A percentile compares a stretch with the other conserved stretches of the same genome.
Conservation (phyloP, 2,888 invertebrate genomes). For the Stratiomys singularior region DNA sequence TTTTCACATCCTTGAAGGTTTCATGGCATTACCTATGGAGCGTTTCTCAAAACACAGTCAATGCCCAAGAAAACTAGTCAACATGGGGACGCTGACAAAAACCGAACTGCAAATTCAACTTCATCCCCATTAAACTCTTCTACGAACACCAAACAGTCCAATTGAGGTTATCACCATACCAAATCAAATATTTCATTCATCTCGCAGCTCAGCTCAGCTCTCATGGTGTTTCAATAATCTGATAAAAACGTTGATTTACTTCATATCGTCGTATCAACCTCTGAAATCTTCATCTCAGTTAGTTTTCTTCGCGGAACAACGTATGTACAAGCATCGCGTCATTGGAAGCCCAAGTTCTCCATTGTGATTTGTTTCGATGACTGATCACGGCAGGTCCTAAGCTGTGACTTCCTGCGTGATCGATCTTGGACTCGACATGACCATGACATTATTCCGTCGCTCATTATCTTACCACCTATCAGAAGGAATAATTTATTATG, state of each 20-base stretch:
- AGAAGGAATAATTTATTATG: slow-evolving; percentile 42
- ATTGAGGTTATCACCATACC: slow-evolving; percentile 1
- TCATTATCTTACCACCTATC: slow-evolving; percentile 42
- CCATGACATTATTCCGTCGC: slow-evolving; percentile 42
- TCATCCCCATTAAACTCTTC: background rate
- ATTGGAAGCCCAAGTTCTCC: slow-evolving; percentile 18
- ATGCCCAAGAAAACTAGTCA: no score
- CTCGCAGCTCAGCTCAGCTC: background rate
- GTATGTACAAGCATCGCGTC: background rate
- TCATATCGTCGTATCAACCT: slow-evolving; percentile 17
- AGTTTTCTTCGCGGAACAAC: no score
- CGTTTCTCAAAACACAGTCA: no score
- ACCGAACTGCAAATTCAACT: background rate
- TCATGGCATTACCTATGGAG: no score
- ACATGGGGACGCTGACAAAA: no score
- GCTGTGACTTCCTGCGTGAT: slow-evolving; percentile 45
- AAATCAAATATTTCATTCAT: slow-evolving; percentile 37
- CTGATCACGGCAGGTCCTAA: slow-evolving; percentile 46
- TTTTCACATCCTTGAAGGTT: no score
- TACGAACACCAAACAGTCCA: slow-evolving; percentile 1
- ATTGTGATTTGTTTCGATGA: slow-evolving; percentile 46
- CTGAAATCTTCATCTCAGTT: slow-evolving; percentile 4
- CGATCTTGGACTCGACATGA: slow-evolving; percentile 36
- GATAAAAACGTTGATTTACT: slow-evolving; percentile 40
- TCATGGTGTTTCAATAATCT: slow-evolving; percentile 30